Evolutionary conservation across 92 coral and sea anemone genomes (phyloP).

Genomic region (Chrysogorgia sp.): DNA sequence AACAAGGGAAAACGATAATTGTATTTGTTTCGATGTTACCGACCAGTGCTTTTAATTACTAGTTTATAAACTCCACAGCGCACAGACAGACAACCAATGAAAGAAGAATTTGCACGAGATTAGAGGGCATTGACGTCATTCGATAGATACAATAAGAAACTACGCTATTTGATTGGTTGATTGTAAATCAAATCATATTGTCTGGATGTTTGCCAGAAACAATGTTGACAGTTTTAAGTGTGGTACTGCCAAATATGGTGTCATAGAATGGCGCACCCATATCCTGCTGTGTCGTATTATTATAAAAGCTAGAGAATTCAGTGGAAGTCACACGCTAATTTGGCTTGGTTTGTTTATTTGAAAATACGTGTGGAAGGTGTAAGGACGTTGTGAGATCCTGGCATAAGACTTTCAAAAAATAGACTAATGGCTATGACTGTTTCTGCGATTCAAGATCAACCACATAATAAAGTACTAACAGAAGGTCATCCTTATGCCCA

Average conservation of each 20-base stretch:
- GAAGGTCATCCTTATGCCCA: slow-evolving; percentile 44
- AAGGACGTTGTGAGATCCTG: neutral
- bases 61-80: slow-evolving; percentile 5
- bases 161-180: slow-evolving; percentile 34
- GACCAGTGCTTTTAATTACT: slow-evolving; percentile 6
- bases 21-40: slow-evolving; percentile 47
- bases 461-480: neutral
- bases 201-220: slow-evolving; percentile 45
- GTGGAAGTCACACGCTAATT: slow-evolving; percentile 12
- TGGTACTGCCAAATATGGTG: slow-evolving; percentile 41
- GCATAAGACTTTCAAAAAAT: neutral
- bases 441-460: slow-evolving; percentile 31
- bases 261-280: slow-evolving; percentile 52
- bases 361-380: slow-evolving; percentile 26
- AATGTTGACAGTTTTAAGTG: slow-evolving; percentile 42
- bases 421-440: slow-evolving; percentile 46
- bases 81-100: slow-evolving; percentile 23
- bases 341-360: slow-evolving; percentile 39
- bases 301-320: slow-evolving; percentile 25
- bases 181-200: slow-evolving; percentile 25
- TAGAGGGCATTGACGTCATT: slow-evolving; percentile 44
- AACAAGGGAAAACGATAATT: neutral
- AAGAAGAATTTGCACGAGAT: slow-evolving; percentile 14
- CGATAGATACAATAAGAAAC: slow-evolving; percentile 15
- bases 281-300: slow-evolving; percentile 35